Evolutionary conservation across 30 jellyfish, hydroid and myxozoan genomes (phyloP), one percentile per base, ranked within the genome.

Genomic region (Aurelia sp.): DNA sequence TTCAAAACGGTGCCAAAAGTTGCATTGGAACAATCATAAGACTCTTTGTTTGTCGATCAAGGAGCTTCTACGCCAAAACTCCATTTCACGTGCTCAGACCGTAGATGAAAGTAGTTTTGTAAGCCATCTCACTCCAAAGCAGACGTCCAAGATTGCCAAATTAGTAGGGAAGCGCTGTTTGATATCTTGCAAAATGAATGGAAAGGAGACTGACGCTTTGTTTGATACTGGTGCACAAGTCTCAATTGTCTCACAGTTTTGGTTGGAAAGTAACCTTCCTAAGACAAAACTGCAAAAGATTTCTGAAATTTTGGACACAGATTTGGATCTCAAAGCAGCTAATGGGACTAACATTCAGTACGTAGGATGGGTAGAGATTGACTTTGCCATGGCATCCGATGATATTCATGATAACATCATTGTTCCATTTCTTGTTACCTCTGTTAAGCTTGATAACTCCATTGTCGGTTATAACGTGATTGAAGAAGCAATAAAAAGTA

Each of bases 201-300:
- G 67, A 27, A 63, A 6, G 57, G 30, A 35, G 41, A 31, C 71
- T 41, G 53, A 63, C 1, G 90, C 90, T 12, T 61, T 79, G 47
- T 79, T 61, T 61, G 79, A 76, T 60, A 76, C 88, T 17, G 78
- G 88, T 31, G 88, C 88, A 10, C 88, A 76, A 55, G 88, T 79
- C 52, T 62, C 81, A 24, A 62, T 79, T 15, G 81, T 61, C 35
- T 63, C 80, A 18, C 78, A 79, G 69, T 51, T 13, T 62, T 79
- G 74, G 74, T 41, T 79, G 50, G 75, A 62, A 22, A 44, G 40
- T 15, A 62, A 62, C 61, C 63, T 62, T 41, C 69, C 69, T 22
- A 61, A 63, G 68, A 27, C 69, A 64, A 19, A 60, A 15, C n/a
- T 79, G 58, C 66, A 79, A 63, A 62, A 79, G 71, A 62, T 79